phyloP scores from a whole-genome alignment of 2,888 invertebrate species.

The Pterobdella sp. region DNA sequence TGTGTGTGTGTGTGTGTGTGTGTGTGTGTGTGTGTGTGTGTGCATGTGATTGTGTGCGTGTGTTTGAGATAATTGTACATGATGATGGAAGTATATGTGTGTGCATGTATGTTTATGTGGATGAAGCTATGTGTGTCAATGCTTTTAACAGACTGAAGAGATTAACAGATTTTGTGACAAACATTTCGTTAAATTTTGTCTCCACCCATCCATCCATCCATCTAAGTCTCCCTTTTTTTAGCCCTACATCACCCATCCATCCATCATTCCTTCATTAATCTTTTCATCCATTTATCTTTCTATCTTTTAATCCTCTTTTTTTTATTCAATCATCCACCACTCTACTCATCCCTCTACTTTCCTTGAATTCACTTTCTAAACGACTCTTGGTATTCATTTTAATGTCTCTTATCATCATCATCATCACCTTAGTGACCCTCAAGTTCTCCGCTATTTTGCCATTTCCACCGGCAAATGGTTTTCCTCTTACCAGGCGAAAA shows the following conservation, averaged over 20 bases:
- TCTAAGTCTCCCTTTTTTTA: neutral
- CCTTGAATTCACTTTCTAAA: neutral
- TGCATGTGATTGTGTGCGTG: neutral
- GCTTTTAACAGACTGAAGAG: neutral
- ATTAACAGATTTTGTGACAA: neutral
- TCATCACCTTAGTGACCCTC: neutral
- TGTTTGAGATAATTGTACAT: neutral
- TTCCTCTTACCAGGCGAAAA: too few species aligned
- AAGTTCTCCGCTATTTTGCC: neutral
- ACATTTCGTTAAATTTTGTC: neutral
- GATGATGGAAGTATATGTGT: neutral
- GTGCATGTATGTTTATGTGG: neutral
- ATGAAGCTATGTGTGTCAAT: neutral
- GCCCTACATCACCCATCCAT: neutral
- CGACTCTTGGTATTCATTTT: too few species aligned
- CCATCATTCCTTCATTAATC: neutral
- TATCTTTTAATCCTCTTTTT: neutral
- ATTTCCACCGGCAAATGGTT: too few species aligned
- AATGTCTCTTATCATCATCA: too few species aligned
- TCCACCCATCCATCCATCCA: neutral
- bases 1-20: conserved; percentile 16
- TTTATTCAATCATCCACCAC: neutral
- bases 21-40: conserved; percentile 16
- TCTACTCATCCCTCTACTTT: neutral
- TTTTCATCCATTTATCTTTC: neutral